These are phyloP conservation scores for Microcebus lehilahytsara DNA, from an alignment of 2,113 vertebrate genomes.

Conservation along the genomic window DNA sequence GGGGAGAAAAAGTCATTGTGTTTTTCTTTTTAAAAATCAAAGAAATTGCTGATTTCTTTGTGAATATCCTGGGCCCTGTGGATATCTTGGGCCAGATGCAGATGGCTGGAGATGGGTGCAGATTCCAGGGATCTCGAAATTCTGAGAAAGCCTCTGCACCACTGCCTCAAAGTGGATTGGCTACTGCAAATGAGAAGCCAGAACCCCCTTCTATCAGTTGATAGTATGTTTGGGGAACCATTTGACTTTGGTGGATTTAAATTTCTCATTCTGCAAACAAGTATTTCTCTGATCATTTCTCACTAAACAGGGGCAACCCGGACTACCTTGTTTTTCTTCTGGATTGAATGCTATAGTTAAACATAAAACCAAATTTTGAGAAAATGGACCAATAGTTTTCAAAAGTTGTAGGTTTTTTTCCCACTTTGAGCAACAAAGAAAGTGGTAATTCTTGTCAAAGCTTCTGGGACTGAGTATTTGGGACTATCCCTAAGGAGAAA, in stretches of 20 bases:
- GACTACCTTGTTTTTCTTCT: constrained; percentile 19
- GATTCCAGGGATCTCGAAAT: constrained; percentile 30
- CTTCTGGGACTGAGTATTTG: neutral
- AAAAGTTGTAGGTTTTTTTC: neutral
- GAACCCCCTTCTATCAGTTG: constrained; percentile 76
- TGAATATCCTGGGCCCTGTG: no score
- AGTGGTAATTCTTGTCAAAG: neutral
- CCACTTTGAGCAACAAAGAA: neutral
- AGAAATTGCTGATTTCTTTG: no score
- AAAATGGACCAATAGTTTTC: neutral
- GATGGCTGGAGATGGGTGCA: constrained; percentile 16
- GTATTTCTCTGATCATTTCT: constrained; percentile 30
- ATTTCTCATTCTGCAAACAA: constrained; percentile 25
- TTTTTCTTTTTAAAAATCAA: no score
- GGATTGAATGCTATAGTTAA: constrained; percentile 20
- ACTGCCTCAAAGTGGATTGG: neutral
- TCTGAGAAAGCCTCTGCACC: neutral
- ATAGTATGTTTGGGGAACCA: constrained; percentile 48
- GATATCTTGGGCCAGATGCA: constrained; percentile 58
- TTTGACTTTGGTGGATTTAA: constrained; percentile 31
- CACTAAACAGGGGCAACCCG: neutral
- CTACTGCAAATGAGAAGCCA: constrained; percentile 81
- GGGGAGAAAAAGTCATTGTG: no score
- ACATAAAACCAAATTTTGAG: neutral
- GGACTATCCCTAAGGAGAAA: neutral